phyloP scores from a whole-genome alignment of 1,140 invertebrate species.

The Cardiocondyla obscurior region DNA sequence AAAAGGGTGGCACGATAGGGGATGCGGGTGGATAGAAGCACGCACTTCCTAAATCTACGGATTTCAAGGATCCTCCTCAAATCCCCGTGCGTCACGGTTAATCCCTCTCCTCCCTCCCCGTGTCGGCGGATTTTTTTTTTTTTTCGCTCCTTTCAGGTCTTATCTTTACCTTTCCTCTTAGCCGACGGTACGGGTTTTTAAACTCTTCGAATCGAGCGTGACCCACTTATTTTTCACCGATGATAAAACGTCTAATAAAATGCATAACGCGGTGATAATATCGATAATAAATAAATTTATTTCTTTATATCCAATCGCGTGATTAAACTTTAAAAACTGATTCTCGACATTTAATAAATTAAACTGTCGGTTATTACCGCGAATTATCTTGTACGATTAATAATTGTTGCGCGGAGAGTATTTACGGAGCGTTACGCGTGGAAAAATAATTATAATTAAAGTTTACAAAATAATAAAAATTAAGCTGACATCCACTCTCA shows the following conservation, averaged over 20 bases:
- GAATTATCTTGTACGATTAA: too few species aligned
- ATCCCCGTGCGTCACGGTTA: constrained; percentile 61
- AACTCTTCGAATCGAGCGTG: constrained; percentile 8
- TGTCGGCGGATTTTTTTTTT: background rate
- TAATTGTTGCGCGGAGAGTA: too few species aligned
- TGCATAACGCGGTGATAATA: background rate
- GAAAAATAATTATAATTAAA: too few species aligned
- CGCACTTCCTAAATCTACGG: constrained; percentile 70
- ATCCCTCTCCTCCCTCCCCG: constrained; percentile 32
- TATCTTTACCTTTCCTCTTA: constrained; percentile 35
- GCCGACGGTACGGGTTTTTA: constrained; percentile 6
- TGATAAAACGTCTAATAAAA: background rate
- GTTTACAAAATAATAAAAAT: too few species aligned
- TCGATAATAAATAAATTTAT: background rate
- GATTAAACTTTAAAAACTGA: background rate
- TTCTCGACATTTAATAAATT: background rate
- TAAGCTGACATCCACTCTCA: too few species aligned
- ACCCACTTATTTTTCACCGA: constrained; percentile 9
- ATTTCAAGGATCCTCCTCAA: constrained; percentile 63
- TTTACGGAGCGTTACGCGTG: too few species aligned
- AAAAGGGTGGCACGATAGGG: background rate
- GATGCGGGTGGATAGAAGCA: constrained; percentile 52
- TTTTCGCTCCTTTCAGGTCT: constrained; percentile 11
- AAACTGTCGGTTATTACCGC: too few species aligned
- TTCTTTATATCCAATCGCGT: too few species aligned